Percentiles rank a stretch among this genome's conserved stretches.
phyloP scores from a whole-genome alignment of 1,140 invertebrate species.

The Bombus difficillimus region DNA sequence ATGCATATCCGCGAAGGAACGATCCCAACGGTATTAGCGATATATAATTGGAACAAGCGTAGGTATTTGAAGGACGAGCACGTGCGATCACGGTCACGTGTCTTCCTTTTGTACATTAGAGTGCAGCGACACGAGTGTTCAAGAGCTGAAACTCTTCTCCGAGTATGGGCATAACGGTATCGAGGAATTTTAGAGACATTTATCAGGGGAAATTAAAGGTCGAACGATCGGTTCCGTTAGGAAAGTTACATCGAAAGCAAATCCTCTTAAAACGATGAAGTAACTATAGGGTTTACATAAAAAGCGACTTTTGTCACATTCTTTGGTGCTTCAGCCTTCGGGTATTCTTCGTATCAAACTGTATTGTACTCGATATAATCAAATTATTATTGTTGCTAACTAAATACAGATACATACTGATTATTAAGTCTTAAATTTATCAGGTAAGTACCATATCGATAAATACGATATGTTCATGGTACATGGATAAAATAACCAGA shows the following conservation, averaged over 20 bases:
- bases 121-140: not conserved
- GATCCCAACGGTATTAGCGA: not conserved
- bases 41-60: slow-evolving; percentile 2
- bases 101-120: not conserved
- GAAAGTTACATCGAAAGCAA: not conserved
- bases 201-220: slow-evolving; percentile 25
- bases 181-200: slow-evolving; percentile 27
- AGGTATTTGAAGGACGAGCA: slow-evolving; percentile 20
- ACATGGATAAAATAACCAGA: no score
- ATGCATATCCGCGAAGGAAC: not conserved
- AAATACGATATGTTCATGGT: no score
- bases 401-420: no score
- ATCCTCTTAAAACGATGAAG: not conserved
- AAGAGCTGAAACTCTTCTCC: slow-evolving; percentile 8
- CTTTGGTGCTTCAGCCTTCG: no score
- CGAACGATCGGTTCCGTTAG: slow-evolving; percentile 30
- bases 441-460: no score
- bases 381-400: no score
- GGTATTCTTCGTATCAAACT: no score
- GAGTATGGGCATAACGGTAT: slow-evolving; percentile 35
- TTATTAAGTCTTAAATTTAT: no score
- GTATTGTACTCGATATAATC: no score
- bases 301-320: not conserved
- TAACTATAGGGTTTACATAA: not conserved
- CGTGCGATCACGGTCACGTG: slow-evolving; percentile 21